Evolutionary conservation across 2,113 vertebrate species (phyloP).

Genomic region (Gadus macrocephalus): DNA sequence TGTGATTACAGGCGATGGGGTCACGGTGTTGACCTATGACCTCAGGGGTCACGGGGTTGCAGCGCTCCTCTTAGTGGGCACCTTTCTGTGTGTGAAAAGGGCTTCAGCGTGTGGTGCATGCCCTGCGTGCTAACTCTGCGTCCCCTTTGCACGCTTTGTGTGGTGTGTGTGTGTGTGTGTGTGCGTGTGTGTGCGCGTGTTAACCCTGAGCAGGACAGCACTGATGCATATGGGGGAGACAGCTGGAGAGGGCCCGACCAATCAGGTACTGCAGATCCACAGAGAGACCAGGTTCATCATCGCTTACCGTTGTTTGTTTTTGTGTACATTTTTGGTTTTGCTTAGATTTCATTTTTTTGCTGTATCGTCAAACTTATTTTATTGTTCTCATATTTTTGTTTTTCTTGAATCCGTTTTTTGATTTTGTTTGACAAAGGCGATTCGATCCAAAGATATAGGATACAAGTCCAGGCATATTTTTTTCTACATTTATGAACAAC

Average conservation of each 20-base stretch:
- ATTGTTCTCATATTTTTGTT: constrained; percentile 17
- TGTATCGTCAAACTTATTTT: not conserved
- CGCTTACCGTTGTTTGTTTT: constrained; percentile 44
- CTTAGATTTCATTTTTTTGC: constrained; percentile 27
- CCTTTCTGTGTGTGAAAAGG: constrained; percentile 55
- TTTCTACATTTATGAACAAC: not conserved
- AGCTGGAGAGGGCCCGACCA: constrained; percentile 93
- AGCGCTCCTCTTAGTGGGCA: constrained; percentile 43
- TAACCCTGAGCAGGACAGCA: constrained; percentile 97
- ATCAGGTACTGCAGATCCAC: constrained; percentile 87
- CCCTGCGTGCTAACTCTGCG: constrained; percentile 76
- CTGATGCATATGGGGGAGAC: constrained; percentile 97
- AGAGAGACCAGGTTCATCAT: constrained; percentile 46
- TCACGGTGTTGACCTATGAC: not conserved
- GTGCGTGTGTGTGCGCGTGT: constrained; percentile 71
- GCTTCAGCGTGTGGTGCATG: constrained; percentile 60
- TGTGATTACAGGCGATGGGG: constrained; percentile 25
- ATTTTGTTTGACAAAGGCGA: too few relatives aligned
- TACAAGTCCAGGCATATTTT: not conserved
- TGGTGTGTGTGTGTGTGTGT: constrained; percentile 71
- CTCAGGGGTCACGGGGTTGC: not conserved
- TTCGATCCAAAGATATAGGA: not conserved
- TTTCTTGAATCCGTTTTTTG: not conserved
- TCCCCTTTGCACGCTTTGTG: constrained; percentile 81
- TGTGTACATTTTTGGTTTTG: constrained; percentile 42